These are phyloP conservation scores for Cheirogaleus medius DNA, from an alignment of 2,113 vertebrate genomes.

Conservation along the genomic window DNA sequence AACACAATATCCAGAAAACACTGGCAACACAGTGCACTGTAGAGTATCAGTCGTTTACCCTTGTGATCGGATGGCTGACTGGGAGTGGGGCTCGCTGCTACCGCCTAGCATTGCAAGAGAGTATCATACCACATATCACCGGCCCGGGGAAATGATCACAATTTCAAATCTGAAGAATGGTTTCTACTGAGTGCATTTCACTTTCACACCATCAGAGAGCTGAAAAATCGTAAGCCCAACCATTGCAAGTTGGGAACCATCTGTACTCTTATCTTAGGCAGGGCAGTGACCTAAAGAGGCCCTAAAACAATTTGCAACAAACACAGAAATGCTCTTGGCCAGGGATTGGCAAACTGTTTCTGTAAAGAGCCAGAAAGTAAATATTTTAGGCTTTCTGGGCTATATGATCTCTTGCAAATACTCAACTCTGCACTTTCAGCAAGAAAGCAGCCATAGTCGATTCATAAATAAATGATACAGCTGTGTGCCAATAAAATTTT, in stretches of 20 bases:
- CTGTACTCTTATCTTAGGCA: background rate
- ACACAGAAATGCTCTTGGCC: background rate
- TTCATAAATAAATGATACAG: background rate
- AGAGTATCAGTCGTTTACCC: background rate
- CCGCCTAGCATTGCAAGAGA: background rate
- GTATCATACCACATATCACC: background rate
- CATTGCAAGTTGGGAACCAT: background rate
- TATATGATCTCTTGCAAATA: background rate
- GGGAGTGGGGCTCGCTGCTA: background rate
- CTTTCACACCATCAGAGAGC: background rate
- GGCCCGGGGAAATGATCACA: background rate
- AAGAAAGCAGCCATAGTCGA: background rate
- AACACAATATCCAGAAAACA: background rate
- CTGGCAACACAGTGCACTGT: background rate
- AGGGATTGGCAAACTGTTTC: background rate
- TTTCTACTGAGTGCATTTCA: background rate
- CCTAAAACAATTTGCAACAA: background rate
- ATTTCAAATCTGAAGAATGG: background rate
- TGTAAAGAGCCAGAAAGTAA: background rate
- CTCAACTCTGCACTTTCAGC: background rate
- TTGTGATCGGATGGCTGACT: background rate
- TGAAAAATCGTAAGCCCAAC: background rate
- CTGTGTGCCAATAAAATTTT: background rate
- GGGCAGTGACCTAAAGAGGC: background rate
- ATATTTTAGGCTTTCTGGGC: background rate